Percentiles rank a stretch among this genome's conserved stretches.
Evolutionary conservation across 92 coral and sea anemone species (phyloP).

Genomic region (Ricordea florida): DNA sequence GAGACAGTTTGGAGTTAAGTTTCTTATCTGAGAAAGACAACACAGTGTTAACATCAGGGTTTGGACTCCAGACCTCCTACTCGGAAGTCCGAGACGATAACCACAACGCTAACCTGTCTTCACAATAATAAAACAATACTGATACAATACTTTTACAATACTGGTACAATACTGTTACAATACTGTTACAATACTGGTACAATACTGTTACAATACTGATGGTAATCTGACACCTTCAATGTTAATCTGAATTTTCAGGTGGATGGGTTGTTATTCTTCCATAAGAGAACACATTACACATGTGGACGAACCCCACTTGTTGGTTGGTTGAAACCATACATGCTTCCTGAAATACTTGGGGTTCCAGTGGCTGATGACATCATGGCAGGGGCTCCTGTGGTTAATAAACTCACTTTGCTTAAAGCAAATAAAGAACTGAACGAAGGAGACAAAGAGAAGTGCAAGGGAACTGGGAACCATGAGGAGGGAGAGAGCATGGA

Average conservation of each 20-base stretch:
- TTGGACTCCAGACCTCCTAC: too few relatives aligned
- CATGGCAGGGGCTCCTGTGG: slow-evolving; percentile 66
- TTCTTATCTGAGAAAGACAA: too few relatives aligned
- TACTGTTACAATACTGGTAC: too few relatives aligned
- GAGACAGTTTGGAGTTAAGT: too few relatives aligned
- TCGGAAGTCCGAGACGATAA: too few relatives aligned
- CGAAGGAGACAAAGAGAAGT: slow-evolving; percentile 49
- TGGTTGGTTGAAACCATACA: slow-evolving; percentile 91
- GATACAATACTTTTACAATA: too few relatives aligned
- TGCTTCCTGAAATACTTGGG: slow-evolving; percentile 83
- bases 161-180: too few relatives aligned
- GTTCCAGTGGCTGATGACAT: slow-evolving; percentile 70
- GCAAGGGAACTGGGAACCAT: slow-evolving; percentile 6
- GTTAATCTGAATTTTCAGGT: slow-evolving; percentile 46
- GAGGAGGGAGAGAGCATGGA: slow-evolving; percentile 53
- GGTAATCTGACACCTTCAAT: background rate
- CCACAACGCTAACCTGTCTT: too few relatives aligned
- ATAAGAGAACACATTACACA: slow-evolving; percentile 86
- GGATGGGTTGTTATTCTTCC: slow-evolving; percentile 93
- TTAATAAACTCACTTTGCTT: slow-evolving; percentile 73
- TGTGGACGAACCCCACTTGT: slow-evolving; percentile 94
- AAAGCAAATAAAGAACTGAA: slow-evolving; percentile 77
- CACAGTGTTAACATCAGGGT: too few relatives aligned
- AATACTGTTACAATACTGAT: too few relatives aligned
- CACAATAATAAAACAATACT: too few relatives aligned